Evolutionary conservation across 2,888 invertebrate species (phyloP).

Genomic region (Sympetrum striolatum): DNA sequence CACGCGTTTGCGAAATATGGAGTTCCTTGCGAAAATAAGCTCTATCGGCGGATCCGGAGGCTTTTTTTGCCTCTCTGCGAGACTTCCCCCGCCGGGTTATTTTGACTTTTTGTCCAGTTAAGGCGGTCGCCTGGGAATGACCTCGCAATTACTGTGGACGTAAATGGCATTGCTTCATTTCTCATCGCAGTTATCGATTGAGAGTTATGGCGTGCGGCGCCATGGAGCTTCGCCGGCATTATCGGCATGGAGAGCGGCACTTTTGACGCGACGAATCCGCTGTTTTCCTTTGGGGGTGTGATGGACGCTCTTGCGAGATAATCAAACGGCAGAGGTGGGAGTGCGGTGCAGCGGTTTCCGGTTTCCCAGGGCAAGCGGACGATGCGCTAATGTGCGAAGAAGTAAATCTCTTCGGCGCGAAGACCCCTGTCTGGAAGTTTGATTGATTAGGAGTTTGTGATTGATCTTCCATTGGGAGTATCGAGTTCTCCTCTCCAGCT

Average conservation of each 20-base stretch:
- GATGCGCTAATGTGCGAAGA: not conserved
- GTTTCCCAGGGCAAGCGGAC: not conserved
- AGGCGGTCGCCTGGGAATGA: not conserved
- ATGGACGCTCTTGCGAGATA: not conserved
- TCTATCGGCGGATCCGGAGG: not conserved
- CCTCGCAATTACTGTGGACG: conserved; percentile 6
- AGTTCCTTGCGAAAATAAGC: conserved; percentile 36
- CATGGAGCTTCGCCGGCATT: not conserved
- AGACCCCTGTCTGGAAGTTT: too few species aligned
- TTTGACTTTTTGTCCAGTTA: not conserved
- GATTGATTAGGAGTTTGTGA: too few species aligned
- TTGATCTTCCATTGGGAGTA: too few species aligned
- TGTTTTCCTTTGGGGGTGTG: not conserved
- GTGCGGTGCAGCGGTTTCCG: not conserved
- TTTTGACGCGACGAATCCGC: not conserved
- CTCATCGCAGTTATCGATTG: not conserved
- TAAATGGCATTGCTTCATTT: not conserved
- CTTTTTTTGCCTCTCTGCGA: not conserved
- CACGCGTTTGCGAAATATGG: conserved; percentile 44
- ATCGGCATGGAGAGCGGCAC: not conserved
- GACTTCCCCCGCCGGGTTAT: not conserved
- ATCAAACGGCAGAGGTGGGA: not conserved
- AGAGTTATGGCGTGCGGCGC: not conserved
- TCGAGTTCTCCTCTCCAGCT: too few species aligned
- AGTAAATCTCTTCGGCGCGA: not conserved